Evolutionary conservation across 37 sponge, comb jelly and placozoan genomes (phyloP), one percentile per base, ranked within the genome.

Genomic region (Corticium candelabrum): DNA sequence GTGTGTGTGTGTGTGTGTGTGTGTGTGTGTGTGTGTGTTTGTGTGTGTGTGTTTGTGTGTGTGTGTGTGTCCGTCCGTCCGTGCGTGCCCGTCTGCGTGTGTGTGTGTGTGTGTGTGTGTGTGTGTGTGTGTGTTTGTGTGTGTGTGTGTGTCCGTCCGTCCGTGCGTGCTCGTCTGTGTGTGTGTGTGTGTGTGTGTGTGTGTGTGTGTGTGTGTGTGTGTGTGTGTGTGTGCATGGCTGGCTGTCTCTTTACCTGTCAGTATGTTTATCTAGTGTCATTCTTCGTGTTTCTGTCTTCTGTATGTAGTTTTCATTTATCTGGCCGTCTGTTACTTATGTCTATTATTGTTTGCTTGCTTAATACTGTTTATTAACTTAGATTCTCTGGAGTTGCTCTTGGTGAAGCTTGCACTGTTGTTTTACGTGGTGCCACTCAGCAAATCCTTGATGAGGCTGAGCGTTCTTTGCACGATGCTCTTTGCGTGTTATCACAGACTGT

Each of bases 391-490:
- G 94, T 94, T 56, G 90, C 92, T 0, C 76, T 89, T 34, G 95
- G 95, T 32, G 95, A 91, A 68, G 99, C 99, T 0, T 98, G 99
- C 68, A 91, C 95, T 43, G 85, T 98, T 37, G 95, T 98, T 34
- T 69, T 98, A 37, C 79, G 99, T 37, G 99, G 99, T 38, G 99
- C 99, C 35, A 98, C 99, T 1, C 88, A 98, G 78, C 95, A 94
- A 89, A 98, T 98, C 69, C 83, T 98, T 69, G 99, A 98, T 69
- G 99, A 98, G 79, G 83, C 95, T 0, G 95, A 98, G 43, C 80
- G 99, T 0, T 98, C 99, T 29, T 87, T 98, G 3, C 99, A 98
- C 43, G 99, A 98, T 75, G 99, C 99, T 35, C 87, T 98, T 5
- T 94, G 95, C 81, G 99, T 98, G 21, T 82, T 98, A 38, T 80